A percentile compares a stretch with the other conserved stretches of the same genome.
Evolutionary conservation across 2,797 vertebrate species (phyloP).

Genomic region (Trachops cirrhosus): DNA sequence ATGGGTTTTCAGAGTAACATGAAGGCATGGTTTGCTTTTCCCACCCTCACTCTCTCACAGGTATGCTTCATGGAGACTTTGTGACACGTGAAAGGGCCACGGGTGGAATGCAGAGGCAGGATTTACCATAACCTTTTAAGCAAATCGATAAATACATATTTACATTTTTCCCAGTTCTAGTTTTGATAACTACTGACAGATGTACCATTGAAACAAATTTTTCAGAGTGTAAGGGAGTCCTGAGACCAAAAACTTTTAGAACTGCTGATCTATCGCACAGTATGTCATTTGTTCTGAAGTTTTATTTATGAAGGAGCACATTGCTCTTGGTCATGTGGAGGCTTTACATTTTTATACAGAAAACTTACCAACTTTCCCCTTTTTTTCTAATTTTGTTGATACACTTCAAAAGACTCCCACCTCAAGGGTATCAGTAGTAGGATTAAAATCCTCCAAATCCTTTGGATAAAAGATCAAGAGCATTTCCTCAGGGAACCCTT

Average conservation of each 20-base stretch:
- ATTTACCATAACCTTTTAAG: neutral
- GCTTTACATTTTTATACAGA: neutral
- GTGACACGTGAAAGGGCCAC: neutral
- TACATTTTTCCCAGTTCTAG: neutral
- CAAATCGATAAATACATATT: neutral
- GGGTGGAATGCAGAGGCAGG: neutral
- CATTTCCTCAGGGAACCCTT: conserved; percentile 28
- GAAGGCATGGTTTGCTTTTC: neutral
- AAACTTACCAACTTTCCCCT: neutral
- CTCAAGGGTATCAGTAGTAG: neutral
- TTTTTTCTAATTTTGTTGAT: neutral
- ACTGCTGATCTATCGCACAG: neutral
- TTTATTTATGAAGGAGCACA: neutral
- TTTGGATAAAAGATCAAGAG: conserved; percentile 28
- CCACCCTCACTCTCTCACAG: neutral
- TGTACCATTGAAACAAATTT: neutral
- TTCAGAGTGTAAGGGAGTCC: neutral
- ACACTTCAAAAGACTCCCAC: neutral
- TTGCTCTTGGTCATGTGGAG: neutral
- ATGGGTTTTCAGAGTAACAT: neutral
- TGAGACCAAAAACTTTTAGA: neutral
- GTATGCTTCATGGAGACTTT: neutral
- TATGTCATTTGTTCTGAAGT: neutral
- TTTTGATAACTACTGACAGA: conserved; percentile 31
- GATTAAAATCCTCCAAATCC: conserved; percentile 35